Base-by-base conservation (phyloP, 2,888 invertebrate species). In the Eurytoma adleriae region DNA sequence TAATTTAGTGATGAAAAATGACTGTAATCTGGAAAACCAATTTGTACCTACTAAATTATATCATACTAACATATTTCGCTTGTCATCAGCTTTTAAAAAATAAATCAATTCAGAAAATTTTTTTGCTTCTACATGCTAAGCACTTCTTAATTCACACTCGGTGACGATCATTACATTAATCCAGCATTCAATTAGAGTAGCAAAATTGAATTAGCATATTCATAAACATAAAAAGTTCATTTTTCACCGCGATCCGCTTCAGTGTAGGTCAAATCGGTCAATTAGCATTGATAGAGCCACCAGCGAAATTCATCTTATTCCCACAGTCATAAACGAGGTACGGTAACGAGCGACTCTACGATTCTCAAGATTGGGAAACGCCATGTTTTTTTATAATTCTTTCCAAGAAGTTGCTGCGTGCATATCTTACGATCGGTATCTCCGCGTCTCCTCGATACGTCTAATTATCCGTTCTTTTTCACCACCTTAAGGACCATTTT, bases 391-490 rank as follows among this genome's bases (percentile, higher is more conserved):
- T 48, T 64, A 62, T 73, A 73, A 48, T 66, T 40, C 56, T 74
- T 74, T 67, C 74, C 66, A 3, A 64, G 66, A 74, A 74, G 27
- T 62, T 62, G 27, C 14, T 16, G 50, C 14, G 50, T 54, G 16
- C 24, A 66, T 66, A 67, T 74, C 56, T 74, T 7, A 64, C 20
- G 48, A 74, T 74, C 66, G 56, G 56, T 40, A 30, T 73, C 50
- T 27, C 61, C 24, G 30, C 18, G 24, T 71, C 50, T 71, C 66
- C 74, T 66, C 66, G 48, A 74, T 74, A 40, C 73, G 64, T 48
- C 74, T 74, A 74, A 66, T 74, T 74, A 74, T 74, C 74, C 66
- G 57, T 16, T 64, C 16, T 64, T 73, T 71, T 61, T 59, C 20
- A 40, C 1, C 18, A 71, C 12, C 16, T 30, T 50, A 62, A 73